Evolutionary conservation across 2,113 vertebrate species (phyloP).

Genomic region (Melanerpes formicivorus): DNA sequence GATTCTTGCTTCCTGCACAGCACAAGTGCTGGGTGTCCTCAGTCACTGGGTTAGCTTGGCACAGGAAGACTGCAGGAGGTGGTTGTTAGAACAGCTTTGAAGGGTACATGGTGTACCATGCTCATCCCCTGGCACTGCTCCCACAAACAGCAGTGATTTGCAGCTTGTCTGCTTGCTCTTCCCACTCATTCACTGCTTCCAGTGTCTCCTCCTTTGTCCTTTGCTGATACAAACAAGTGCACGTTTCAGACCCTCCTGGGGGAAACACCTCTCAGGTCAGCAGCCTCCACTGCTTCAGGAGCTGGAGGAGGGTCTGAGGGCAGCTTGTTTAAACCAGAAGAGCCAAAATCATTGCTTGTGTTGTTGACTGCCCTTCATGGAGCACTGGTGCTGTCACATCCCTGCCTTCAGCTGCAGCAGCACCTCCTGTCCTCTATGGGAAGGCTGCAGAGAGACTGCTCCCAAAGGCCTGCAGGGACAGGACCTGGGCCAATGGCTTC

Average conservation of each 20-base stretch:
- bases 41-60: conserved; percentile 27
- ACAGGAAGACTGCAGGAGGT: conserved; percentile 25
- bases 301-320: background rate
- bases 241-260: background rate
- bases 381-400: background rate
- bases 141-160: conserved; percentile 29
- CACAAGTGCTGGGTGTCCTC: conserved; percentile 16
- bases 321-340: background rate
- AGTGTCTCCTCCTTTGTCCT: conserved; percentile 54
- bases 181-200: conserved; percentile 57
- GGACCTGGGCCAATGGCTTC: too few relatives aligned
- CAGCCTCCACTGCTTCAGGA: background rate
- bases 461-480: too few relatives aligned
- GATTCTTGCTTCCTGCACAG: background rate
- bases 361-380: background rate
- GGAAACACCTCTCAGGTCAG: background rate
- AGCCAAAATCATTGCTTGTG: rapidly evolving
- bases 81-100: conserved; percentile 12
- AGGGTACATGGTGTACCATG: conserved; percentile 38
- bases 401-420: background rate
- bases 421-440: background rate
- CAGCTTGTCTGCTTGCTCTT: conserved; percentile 56
- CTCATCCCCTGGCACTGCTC: conserved; percentile 27
- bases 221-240: background rate
- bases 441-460: too few relatives aligned